Percentiles rank a stretch among this genome's conserved stretches.
Conservation (phyloP, 2,888 invertebrate species). For the Lumbricus terrestris region DNA sequence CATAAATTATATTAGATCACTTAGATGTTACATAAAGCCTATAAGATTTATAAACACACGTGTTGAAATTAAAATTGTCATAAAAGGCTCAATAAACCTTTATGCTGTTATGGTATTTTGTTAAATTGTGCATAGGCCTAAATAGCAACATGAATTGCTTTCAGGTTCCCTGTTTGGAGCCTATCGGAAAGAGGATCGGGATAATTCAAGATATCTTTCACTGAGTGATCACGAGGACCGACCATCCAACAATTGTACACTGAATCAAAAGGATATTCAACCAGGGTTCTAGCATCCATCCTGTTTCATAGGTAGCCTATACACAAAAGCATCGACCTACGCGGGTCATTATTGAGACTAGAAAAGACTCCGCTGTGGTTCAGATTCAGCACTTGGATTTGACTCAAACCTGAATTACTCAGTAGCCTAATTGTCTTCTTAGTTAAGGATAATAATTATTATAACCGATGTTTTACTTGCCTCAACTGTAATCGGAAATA, state of each 20-base stretch:
- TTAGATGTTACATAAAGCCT: too few relatives aligned
- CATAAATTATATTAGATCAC: too few relatives aligned
- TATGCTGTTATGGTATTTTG: too few relatives aligned
- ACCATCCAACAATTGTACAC: background rate
- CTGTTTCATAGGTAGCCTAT: background rate
- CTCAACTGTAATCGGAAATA: background rate
- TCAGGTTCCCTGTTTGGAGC: background rate
- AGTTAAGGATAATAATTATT: background rate
- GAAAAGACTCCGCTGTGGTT: background rate
- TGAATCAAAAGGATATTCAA: background rate
- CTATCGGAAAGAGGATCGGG: background rate
- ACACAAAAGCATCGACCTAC: background rate
- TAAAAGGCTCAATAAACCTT: too few relatives aligned
- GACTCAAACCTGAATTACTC: background rate
- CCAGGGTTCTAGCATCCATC: background rate
- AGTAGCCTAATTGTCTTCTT: background rate
- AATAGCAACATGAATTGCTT: background rate
- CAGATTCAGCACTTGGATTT: background rate
- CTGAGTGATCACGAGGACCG: background rate
- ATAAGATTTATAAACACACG: too few relatives aligned
- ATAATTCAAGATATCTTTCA: background rate
- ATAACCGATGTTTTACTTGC: background rate
- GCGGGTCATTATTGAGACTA: background rate
- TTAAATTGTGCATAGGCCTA: too few relatives aligned
- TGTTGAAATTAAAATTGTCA: too few relatives aligned